phyloP scores from a whole-genome alignment of 2,113 vertebrate species.

The Brachypodius melanocephalos region DNA sequence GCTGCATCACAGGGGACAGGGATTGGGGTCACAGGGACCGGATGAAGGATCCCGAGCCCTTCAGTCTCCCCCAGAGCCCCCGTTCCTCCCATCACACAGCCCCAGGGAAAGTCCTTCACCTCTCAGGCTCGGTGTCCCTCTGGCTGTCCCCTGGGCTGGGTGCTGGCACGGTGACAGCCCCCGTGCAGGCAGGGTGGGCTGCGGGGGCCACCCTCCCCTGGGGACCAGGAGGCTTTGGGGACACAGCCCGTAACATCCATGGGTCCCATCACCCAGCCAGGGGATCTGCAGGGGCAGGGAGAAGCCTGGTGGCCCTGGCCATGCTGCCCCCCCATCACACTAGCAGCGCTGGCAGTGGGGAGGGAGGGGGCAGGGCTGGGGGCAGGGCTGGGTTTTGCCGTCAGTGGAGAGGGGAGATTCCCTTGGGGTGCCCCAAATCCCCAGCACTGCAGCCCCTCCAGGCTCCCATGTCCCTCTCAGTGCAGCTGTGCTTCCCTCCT shows the following conservation, averaged over 20 bases:
- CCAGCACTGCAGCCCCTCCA: fast-evolving
- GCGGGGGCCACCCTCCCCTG: background rate
- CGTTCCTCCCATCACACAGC: fast-evolving
- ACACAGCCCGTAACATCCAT: fast-evolving
- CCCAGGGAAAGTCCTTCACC: background rate
- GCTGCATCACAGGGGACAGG: fast-evolving
- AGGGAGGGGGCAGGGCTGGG: background rate
- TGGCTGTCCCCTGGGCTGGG: background rate
- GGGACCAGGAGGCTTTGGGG: background rate
- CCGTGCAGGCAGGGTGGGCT: background rate
- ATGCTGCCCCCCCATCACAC: fast-evolving
- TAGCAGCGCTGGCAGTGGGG: fast-evolving
- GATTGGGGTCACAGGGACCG: background rate
- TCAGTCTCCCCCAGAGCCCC: background rate
- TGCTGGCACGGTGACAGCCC: background rate
- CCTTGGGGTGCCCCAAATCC: no score
- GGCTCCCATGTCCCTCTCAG: background rate
- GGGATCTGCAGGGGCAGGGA: background rate
- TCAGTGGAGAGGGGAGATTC: background rate
- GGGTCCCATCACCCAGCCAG: fast-evolving
- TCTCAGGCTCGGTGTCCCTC: background rate
- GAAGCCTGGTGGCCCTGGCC: background rate
- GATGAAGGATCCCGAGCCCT: background rate
- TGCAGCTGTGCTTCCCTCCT: fast-evolving
- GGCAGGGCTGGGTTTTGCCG: background rate